phyloP scores from a whole-genome alignment of 2,113 vertebrate species.

The Trematocara zebra region DNA sequence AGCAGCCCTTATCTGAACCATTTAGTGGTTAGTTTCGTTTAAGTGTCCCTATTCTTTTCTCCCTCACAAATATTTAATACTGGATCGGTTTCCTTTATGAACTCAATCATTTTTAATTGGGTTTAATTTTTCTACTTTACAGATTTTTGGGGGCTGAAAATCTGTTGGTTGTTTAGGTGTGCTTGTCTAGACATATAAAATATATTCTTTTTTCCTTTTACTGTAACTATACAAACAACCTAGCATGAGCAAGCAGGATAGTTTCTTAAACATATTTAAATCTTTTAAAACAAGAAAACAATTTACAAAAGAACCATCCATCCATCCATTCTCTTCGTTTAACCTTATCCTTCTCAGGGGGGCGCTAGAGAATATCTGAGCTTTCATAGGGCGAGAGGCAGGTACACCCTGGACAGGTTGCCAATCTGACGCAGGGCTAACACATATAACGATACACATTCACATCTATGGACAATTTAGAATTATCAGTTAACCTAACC shows the following conservation, averaged over 20 bases:
- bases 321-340: background rate
- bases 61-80: background rate
- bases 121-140: background rate
- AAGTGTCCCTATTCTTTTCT: background rate
- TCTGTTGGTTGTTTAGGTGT: background rate
- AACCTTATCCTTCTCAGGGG: background rate
- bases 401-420: background rate
- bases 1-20: background rate
- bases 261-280: background rate
- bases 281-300: background rate
- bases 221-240: background rate
- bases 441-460: background rate
- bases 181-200: background rate
- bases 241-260: background rate
- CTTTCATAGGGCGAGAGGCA: background rate
- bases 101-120: background rate
- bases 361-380: background rate
- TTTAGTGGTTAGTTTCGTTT: background rate
- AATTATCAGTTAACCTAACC: background rate
- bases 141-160: background rate
- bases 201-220: background rate
- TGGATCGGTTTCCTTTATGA: background rate
- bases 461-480: background rate
- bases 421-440: background rate
- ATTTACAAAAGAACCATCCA: background rate